Evolutionary conservation across 2,113 vertebrate genomes (phyloP).

Genomic region (Cricetomys ansorgei): DNA sequence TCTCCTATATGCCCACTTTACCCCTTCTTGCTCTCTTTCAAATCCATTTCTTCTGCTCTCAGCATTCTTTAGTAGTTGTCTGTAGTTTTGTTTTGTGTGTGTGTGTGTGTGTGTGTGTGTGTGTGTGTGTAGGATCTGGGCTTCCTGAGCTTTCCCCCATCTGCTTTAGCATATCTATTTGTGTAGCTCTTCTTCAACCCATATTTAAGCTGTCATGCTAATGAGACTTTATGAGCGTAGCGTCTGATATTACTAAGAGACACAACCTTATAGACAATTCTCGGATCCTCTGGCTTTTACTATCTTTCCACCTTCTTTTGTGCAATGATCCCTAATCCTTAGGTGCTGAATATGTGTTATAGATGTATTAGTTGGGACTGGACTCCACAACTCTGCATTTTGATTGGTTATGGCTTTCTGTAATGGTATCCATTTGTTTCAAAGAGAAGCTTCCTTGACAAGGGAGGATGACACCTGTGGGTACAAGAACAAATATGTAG

Average conservation of each 20-base stretch:
- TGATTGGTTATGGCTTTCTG: background rate
- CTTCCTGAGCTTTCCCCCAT: no score
- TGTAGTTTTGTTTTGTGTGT: no score
- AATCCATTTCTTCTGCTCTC: background rate
- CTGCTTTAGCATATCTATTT: background rate
- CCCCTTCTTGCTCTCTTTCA: background rate
- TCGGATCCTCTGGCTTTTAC: background rate
- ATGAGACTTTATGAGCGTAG: background rate
- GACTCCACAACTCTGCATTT: background rate
- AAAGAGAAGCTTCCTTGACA: background rate
- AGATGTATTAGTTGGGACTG: background rate
- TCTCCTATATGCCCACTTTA: background rate
- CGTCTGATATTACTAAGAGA: background rate
- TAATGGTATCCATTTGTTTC: background rate
- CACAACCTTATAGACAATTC: background rate
- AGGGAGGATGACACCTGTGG: background rate
- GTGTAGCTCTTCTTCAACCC: background rate
- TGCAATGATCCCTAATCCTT: background rate
- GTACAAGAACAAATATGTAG: background rate
- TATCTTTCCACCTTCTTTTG: background rate
- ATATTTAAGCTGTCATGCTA: background rate
- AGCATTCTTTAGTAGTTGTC: no score
- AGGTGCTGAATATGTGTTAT: background rate
- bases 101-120: no score
- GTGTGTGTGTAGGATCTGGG: no score